These are phyloP conservation scores for Drosophila sturtevanti DNA, from an alignment of 1,140 invertebrate species.

Conservation along the genomic window DNA sequence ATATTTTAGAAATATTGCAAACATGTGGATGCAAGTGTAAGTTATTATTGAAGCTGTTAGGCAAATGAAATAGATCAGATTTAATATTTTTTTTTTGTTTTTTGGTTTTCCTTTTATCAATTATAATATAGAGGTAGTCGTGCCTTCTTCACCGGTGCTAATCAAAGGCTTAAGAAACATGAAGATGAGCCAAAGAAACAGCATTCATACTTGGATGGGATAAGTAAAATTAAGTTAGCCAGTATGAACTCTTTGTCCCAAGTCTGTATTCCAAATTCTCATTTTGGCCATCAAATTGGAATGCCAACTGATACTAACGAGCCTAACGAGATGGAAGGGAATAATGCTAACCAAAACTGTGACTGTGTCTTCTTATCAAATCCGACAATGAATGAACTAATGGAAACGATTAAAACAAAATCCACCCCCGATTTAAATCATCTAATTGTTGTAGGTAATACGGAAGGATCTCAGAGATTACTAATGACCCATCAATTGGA, in stretches of 20 bases:
- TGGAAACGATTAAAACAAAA: background rate
- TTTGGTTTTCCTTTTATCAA: no score
- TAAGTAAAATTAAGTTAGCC: background rate
- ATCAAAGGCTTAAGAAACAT: background rate
- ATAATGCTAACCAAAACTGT: background rate
- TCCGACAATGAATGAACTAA: conserved; percentile 10
- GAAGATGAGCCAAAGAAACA: conserved; percentile 1
- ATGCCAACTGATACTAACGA: background rate
- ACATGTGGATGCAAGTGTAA: conserved; percentile 37
- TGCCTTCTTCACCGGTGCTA: conserved; percentile 27
- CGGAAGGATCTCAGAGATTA: background rate
- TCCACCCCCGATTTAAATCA: background rate
- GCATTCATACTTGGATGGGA: background rate
- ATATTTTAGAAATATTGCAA: background rate
- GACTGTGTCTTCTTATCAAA: background rate
- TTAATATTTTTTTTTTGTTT: no score
- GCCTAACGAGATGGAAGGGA: background rate
- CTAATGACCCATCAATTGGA: background rate
- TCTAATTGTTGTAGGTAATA: conserved; percentile 1
- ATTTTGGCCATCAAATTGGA: background rate
- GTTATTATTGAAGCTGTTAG: no score
- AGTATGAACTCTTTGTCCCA: background rate
- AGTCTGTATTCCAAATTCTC: background rate
- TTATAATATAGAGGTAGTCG: conserved; percentile 32
- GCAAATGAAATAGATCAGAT: no score